Base-by-base conservation (phyloP, 2,797 vertebrate species). In the Brachyalestes nurse region DNA sequence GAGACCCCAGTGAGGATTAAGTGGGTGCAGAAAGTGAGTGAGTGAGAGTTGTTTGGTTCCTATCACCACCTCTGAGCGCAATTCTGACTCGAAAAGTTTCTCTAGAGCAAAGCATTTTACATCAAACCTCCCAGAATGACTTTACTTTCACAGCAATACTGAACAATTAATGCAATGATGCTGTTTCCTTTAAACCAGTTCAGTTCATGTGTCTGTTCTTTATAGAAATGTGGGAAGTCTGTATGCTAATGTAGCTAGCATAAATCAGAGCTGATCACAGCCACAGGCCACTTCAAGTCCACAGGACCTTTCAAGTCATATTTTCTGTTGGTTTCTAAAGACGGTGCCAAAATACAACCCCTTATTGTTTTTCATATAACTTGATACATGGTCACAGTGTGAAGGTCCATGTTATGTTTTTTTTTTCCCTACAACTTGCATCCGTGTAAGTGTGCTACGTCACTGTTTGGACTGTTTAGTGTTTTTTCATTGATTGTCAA, bases 331-430 rank as follows among this genome's bases (percentile, higher is more conserved):
- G 0, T 21, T 34, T 73, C 19, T 40, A 45, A 55, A 45, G 21
- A 42, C 8, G 6, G 23, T 65, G 49, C 49, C 60, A 73, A 42
- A 55, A 79, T 57, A 51, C 51, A 74, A 21, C 57, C 14, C 23
- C n/a, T 73, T 73, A 14, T 45, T 80, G 38, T 74, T 51, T 51
- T 69, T 69, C n/a, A 69, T 81, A 75, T 71, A 81, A 70, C 45
- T 25, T 75, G 53, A 61, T 42, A 19, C 28, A 23, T 40, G 57
- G 28, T 61, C 58, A 42, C 45, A 47, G 14, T 74, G 25, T 7
- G 23, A 60, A 23, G 47, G 47, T 71, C 23, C 14, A 28, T 28
- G 0, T 28, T 9, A 19, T 12, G 49, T 34, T 73, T 8, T 70
- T 4, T 70, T 80, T 80, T 28, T 55, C 13, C 57, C 55, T 25